These are phyloP conservation scores for Mycalesis mineus DNA, from an alignment of 2,888 invertebrate genomes.

Conservation along the genomic window DNA sequence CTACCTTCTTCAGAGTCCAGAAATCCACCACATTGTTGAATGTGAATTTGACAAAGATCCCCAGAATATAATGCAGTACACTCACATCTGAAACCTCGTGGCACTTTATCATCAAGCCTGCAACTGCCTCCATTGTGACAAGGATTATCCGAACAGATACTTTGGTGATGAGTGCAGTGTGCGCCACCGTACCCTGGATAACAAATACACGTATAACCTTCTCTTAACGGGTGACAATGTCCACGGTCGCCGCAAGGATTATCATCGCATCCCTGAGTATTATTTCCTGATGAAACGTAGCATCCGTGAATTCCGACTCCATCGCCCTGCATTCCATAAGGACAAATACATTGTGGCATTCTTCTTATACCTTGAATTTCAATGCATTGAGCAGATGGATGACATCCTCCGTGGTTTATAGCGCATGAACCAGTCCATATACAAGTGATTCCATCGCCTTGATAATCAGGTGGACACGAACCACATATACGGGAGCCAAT, in stretches of 20 bases:
- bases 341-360: slow-evolving; percentile 86
- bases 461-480: slow-evolving; percentile 91
- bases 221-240: slow-evolving; percentile 69
- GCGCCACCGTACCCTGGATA: slow-evolving; percentile 78
- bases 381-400: slow-evolving; percentile 87
- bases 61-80: slow-evolving; percentile 84
- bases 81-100: slow-evolving; percentile 75
- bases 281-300: slow-evolving; percentile 51
- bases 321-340: slow-evolving; percentile 85
- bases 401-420: slow-evolving; percentile 91
- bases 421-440: slow-evolving; percentile 82
- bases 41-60: slow-evolving; percentile 78
- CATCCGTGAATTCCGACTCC: slow-evolving; percentile 91
- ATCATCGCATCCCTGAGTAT: slow-evolving; percentile 59
- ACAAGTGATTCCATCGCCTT: slow-evolving; percentile 89
- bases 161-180: slow-evolving; percentile 78
- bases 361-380: slow-evolving; percentile 80
- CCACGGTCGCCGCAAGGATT: slow-evolving; percentile 80
- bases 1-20: slow-evolving; percentile 75
- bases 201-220: slow-evolving; percentile 79
- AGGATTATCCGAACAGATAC: slow-evolving; percentile 84
- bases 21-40: slow-evolving; percentile 64
- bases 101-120: slow-evolving; percentile 42
- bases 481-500: slow-evolving; percentile 92
- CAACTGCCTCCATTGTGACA: slow-evolving; percentile 92